Percentiles rank a stretch among this genome's conserved stretches.
phyloP scores from a whole-genome alignment of 2,888 invertebrate genomes.

The Conchocele bisecta region DNA sequence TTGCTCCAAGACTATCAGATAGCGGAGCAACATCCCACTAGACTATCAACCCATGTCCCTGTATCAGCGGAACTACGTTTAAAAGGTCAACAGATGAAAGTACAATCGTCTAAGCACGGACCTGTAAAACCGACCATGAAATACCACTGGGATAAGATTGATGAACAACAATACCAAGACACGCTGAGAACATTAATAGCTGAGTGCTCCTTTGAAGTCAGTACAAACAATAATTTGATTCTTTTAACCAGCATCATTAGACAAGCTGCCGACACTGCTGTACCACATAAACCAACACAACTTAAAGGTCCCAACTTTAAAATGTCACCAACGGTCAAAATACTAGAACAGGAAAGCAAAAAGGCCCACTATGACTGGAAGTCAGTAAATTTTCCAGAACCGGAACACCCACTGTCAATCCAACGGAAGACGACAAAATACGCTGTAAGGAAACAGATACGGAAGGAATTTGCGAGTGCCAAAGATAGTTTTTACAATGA shows the following conservation, averaged over 20 bases:
- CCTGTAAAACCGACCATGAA: not conserved
- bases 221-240: not conserved
- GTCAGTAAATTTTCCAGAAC: not conserved
- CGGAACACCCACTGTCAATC: slow-evolving; percentile 5
- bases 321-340: slow-evolving; percentile 1
- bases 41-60: slow-evolving; percentile 6
- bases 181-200: not conserved
- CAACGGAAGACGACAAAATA: slow-evolving; percentile 7
- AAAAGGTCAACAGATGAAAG: not conserved
- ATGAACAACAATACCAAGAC: not conserved
- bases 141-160: slow-evolving; percentile 1
- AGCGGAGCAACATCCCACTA: not conserved
- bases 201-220: too few species aligned
- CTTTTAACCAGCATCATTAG: not conserved
- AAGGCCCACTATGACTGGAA: not conserved
- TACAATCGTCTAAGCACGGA: not conserved
- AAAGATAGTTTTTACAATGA: slow-evolving; percentile 3
- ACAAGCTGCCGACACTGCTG: not conserved
- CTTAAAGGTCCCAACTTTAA: slow-evolving; percentile 3
- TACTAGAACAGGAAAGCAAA: not conserved
- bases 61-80: not conserved
- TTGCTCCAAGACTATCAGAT: not conserved
- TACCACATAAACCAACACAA: not conserved
- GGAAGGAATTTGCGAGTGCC: not conserved
- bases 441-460: slow-evolving; percentile 6